A percentile compares a stretch with the other conserved stretches of the same genome.
Evolutionary conservation across 2,888 invertebrate genomes (phyloP).

Genomic region (Drosophila cognata): DNA sequence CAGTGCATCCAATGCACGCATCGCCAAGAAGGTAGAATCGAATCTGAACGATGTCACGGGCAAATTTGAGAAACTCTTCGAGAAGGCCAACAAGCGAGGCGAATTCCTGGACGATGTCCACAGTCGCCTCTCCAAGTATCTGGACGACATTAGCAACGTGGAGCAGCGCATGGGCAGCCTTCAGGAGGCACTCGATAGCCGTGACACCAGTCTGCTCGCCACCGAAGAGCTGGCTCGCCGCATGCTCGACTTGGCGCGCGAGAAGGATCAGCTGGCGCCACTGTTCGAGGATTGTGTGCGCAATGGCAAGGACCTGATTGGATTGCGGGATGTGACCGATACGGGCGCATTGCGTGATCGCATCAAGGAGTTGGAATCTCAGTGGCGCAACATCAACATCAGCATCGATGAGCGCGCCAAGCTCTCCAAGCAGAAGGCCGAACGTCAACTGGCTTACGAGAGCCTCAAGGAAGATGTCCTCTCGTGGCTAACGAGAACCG

Average conservation of each 20-base stretch:
- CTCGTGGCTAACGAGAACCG: constrained; percentile 94
- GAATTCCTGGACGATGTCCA: constrained; percentile 93
- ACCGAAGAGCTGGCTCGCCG: constrained; percentile 88
- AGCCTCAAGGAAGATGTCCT: constrained; percentile 91
- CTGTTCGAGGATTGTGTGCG: constrained; percentile 92
- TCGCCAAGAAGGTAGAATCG: constrained; percentile 95
- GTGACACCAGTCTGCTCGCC: constrained; percentile 89
- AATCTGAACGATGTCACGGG: constrained; percentile 94
- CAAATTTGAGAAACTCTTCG: constrained; percentile 94
- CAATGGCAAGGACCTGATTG: constrained; percentile 92
- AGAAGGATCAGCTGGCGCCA: constrained; percentile 87
- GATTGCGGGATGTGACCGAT: constrained; percentile 95
- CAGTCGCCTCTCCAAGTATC: constrained; percentile 89
- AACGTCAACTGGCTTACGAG: constrained; percentile 95
- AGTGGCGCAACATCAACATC: constrained; percentile 94
- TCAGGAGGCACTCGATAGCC: constrained; percentile 90
- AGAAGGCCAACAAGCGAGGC: constrained; percentile 91
- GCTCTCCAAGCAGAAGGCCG: constrained; percentile 92
- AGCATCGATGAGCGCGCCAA: constrained; percentile 93
- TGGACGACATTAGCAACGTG: constrained; percentile 88
- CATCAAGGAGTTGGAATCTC: constrained; percentile 93
- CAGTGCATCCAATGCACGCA: constrained; percentile 92
- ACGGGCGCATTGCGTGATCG: constrained; percentile 93
- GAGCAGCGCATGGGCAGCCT: constrained; percentile 90
- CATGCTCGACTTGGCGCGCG: constrained; percentile 85